These are phyloP conservation scores for Drosophila cognata DNA, from an alignment of 2,888 invertebrate species.

Conservation along the genomic window DNA sequence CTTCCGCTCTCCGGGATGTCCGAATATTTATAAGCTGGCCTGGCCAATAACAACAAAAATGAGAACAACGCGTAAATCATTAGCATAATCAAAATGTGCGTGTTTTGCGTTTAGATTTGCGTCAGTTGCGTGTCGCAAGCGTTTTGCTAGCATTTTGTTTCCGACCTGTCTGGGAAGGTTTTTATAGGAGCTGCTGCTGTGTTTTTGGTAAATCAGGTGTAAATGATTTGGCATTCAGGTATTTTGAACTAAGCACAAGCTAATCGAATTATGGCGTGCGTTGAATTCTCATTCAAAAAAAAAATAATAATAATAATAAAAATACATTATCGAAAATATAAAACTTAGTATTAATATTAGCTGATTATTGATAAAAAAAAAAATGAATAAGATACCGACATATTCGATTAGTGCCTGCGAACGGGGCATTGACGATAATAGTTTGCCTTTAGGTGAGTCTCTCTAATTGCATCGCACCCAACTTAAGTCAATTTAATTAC, in stretches of 20 bases:
- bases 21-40: conserved; percentile 63
- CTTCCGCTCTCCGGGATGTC: conserved; percentile 41
- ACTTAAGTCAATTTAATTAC: not conserved
- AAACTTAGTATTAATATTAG: conserved; percentile 1
- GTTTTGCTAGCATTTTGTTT: conserved; percentile 63
- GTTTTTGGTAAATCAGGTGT: conserved; percentile 68
- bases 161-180: not conserved
- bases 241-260: conserved; percentile 29
- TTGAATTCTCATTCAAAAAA: conserved; percentile 33
- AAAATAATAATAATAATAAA: not conserved
- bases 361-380: conserved; percentile 7
- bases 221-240: conserved; percentile 62
- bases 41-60: conserved; percentile 10
- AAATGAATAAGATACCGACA: conserved; percentile 19
- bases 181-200: conserved; percentile 6
- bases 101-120: conserved; percentile 50
- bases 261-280: conserved; percentile 54
- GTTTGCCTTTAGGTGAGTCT: conserved; percentile 13
- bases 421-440: conserved; percentile 4
- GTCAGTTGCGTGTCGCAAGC: conserved; percentile 56
- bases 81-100: conserved; percentile 78
- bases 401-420: conserved; percentile 29
- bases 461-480: not conserved
- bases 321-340: not conserved
- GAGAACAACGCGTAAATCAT: conserved; percentile 46